phyloP scores from a whole-genome alignment of 2,888 invertebrate species.

The Sericinus montela region DNA sequence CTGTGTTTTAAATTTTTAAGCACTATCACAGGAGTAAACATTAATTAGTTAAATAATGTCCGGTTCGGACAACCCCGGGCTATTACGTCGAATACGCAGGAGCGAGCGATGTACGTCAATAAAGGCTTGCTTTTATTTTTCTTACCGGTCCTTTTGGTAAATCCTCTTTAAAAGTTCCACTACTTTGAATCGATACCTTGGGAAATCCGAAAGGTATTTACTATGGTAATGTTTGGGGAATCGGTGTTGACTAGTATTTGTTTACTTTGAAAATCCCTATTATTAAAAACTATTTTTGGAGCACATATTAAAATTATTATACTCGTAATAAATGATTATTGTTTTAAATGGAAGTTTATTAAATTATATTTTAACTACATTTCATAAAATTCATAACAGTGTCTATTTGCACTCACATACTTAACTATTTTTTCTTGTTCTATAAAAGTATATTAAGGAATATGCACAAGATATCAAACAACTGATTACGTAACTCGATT shows the following conservation, averaged over 20 bases:
- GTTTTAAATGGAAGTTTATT: too few species aligned
- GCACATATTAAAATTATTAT: too few species aligned
- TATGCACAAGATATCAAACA: too few species aligned
- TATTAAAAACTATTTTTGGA: too few species aligned
- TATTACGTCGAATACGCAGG: conserved; percentile 1
- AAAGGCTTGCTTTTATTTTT: not conserved
- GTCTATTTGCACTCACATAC: too few species aligned
- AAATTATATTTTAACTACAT: too few species aligned
- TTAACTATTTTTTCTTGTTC: not conserved
- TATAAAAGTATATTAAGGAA: too few species aligned
- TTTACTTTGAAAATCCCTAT: not conserved
- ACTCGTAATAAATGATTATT: too few species aligned
- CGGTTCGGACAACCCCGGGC: conserved; percentile 7
- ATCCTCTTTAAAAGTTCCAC: conserved; percentile 12
- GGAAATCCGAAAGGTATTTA: conserved; percentile 2
- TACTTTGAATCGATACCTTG: not conserved
- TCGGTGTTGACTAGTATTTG: not conserved
- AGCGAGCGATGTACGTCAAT: conserved; percentile 5
- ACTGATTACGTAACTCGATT: too few species aligned
- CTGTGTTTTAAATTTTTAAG: too few species aligned
- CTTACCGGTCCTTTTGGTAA: conserved; percentile 5
- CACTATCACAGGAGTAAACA: too few species aligned
- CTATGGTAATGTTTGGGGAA: not conserved
- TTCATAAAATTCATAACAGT: too few species aligned
- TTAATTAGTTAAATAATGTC: conserved; percentile 34